Evolutionary conservation across 2,888 invertebrate genomes (phyloP).

Genomic region (Dermolepida albohirtum): DNA sequence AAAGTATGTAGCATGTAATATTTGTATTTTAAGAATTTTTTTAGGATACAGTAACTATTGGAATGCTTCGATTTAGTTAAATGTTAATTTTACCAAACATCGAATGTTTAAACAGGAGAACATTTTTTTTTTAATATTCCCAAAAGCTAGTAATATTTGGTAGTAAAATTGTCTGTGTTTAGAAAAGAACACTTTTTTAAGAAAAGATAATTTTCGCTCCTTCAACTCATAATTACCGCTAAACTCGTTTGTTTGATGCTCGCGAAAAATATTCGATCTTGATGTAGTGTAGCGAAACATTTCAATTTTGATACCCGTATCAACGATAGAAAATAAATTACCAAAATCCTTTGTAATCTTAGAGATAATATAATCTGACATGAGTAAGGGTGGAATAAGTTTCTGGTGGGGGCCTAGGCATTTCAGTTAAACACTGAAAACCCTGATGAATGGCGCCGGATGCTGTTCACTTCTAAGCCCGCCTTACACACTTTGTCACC

Average conservation of each 20-base stretch:
- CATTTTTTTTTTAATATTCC: too few species aligned
- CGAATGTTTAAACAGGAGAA: too few species aligned
- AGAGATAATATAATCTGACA: slow-evolving; percentile 57
- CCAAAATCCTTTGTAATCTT: slow-evolving; percentile 52
- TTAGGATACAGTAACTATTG: too few species aligned
- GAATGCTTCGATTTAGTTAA: too few species aligned
- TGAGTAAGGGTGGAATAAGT: slow-evolving; percentile 54
- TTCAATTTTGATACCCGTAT: slow-evolving; percentile 34
- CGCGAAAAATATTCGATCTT: not conserved
- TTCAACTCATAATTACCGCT: not conserved
- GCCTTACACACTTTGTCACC: slow-evolving; percentile 63
- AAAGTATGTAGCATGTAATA: too few species aligned
- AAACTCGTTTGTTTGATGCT: not conserved
- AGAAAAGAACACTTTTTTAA: too few species aligned
- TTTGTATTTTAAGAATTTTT: too few species aligned
- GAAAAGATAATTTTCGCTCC: too few species aligned
- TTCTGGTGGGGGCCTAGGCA: slow-evolving; percentile 36
- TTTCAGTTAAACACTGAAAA: slow-evolving; percentile 57
- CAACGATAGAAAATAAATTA: slow-evolving; percentile 41
- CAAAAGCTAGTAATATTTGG: too few species aligned
- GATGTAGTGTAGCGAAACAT: slow-evolving; percentile 10
- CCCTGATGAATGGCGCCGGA: slow-evolving; percentile 61
- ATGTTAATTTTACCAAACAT: too few species aligned
- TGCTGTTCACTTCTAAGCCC: slow-evolving; percentile 58
- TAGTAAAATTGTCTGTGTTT: too few species aligned